These are phyloP conservation scores for Trisateles emortualis DNA, from an alignment of 2,888 invertebrate genomes.

Conservation along the genomic window DNA sequence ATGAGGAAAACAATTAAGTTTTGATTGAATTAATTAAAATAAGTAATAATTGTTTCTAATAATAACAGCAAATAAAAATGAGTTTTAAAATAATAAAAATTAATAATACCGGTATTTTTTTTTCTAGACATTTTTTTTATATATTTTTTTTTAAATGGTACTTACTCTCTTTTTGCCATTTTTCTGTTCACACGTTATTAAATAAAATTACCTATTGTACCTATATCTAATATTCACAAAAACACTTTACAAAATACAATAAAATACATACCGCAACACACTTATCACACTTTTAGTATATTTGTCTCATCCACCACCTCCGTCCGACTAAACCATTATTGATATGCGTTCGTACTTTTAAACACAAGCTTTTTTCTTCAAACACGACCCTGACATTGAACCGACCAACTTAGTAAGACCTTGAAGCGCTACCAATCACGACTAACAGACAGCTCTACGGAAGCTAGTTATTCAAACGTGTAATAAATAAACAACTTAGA, in stretches of 20 bases:
- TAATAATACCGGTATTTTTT: too few species aligned
- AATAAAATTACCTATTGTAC: too few species aligned
- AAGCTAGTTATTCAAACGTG: slow-evolving; percentile 19
- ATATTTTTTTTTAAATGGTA: too few species aligned
- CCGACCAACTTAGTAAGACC: slow-evolving; percentile 33
- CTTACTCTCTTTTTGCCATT: too few species aligned
- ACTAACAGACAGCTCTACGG: slow-evolving; percentile 16
- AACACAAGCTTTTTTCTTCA: slow-evolving; percentile 53
- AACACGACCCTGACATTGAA: slow-evolving; percentile 61
- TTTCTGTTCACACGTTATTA: too few species aligned
- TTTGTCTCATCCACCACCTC: slow-evolving; percentile 50
- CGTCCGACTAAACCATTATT: slow-evolving; percentile 60
- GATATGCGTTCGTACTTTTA: slow-evolving; percentile 57
- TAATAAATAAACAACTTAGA: slow-evolving; percentile 20
- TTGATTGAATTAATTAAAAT: too few species aligned
- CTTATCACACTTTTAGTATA: slow-evolving; percentile 26
- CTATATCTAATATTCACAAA: neutral
- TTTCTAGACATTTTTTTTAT: too few species aligned
- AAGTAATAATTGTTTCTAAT: too few species aligned
- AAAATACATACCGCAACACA: slow-evolving; percentile 42
- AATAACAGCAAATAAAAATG: too few species aligned
- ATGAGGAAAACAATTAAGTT: too few species aligned
- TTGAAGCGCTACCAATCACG: slow-evolving; percentile 21
- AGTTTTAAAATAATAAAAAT: too few species aligned
- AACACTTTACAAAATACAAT: neutral